These are phyloP conservation scores for Mechanitis messenoides DNA, from an alignment of 2,888 invertebrate genomes.

Conservation along the genomic window DNA sequence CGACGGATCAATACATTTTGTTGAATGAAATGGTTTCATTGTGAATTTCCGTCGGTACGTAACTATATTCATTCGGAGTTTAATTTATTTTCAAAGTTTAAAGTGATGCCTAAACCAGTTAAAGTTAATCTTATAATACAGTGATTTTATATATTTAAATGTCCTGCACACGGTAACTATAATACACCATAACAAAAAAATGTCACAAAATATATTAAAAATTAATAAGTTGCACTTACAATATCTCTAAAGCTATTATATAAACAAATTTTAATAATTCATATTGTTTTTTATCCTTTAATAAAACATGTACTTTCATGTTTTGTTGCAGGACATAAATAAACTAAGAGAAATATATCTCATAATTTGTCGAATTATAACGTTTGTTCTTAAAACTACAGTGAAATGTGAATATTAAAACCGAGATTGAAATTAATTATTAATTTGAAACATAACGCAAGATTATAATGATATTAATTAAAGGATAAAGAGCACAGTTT, in stretches of 20 bases:
- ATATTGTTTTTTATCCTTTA: too few relatives aligned
- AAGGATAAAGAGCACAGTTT: constrained; percentile 4
- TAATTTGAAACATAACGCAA: background rate
- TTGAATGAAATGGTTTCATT: constrained; percentile 54
- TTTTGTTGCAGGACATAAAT: too few relatives aligned
- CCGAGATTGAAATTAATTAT: background rate
- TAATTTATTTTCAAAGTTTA: background rate
- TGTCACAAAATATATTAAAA: background rate
- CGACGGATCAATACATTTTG: constrained; percentile 60
- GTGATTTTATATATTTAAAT: background rate
- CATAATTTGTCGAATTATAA: too few relatives aligned
- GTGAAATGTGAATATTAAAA: too few relatives aligned
- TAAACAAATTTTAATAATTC: too few relatives aligned
- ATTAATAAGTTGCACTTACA: too few relatives aligned
- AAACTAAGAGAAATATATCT: too few relatives aligned
- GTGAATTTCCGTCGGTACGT: constrained; percentile 36
- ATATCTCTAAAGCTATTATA: too few relatives aligned
- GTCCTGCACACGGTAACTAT: constrained; percentile 8
- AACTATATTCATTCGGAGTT: background rate
- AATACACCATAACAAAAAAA: background rate
- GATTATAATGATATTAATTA: background rate
- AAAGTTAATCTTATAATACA: background rate
- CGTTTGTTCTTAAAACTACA: too few relatives aligned
- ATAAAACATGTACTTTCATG: too few relatives aligned
- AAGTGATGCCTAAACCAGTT: background rate